Evolutionary conservation across 1,140 invertebrate species (phyloP).

Genomic region (Plutomurus gul): DNA sequence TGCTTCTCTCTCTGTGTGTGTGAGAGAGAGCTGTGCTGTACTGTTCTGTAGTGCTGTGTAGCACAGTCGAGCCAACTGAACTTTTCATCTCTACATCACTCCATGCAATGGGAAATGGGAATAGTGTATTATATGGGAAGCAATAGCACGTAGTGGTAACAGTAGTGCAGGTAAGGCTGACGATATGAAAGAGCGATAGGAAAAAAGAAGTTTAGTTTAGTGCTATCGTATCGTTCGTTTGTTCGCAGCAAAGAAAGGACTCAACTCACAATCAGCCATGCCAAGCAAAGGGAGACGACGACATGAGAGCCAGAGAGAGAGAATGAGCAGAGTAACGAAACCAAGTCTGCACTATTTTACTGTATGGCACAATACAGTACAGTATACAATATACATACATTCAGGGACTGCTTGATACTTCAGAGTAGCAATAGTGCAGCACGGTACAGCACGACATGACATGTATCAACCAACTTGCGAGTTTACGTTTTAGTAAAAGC

Average conservation of each 20-base stretch:
- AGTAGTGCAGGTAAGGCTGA: not conserved
- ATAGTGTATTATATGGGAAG: not conserved
- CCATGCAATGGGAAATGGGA: slow-evolving; percentile 28
- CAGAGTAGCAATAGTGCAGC: too few species aligned
- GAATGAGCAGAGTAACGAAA: too few species aligned
- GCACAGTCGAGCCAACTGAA: too few species aligned
- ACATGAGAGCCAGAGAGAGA: not conserved
- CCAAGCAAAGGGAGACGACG: not conserved
- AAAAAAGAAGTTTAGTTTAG: not conserved
- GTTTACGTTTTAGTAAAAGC: slow-evolving; percentile 16
- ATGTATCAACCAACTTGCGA: not conserved
- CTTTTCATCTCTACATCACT: too few species aligned
- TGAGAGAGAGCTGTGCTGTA: too few species aligned
- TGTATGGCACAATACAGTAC: too few species aligned
- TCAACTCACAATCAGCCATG: not conserved
- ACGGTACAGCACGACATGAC: not conserved
- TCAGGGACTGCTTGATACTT: too few species aligned
- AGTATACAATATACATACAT: not conserved
- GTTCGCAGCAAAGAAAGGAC: not conserved
- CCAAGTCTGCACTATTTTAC: too few species aligned
- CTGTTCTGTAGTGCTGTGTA: not conserved
- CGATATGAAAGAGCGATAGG: not conserved
- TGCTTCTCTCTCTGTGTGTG: not conserved
- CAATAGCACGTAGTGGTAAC: not conserved
- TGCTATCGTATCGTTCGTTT: not conserved